Evolutionary conservation across 2,113 vertebrate species (phyloP).

Genomic region (Pelvicachromis taeniatus): DNA sequence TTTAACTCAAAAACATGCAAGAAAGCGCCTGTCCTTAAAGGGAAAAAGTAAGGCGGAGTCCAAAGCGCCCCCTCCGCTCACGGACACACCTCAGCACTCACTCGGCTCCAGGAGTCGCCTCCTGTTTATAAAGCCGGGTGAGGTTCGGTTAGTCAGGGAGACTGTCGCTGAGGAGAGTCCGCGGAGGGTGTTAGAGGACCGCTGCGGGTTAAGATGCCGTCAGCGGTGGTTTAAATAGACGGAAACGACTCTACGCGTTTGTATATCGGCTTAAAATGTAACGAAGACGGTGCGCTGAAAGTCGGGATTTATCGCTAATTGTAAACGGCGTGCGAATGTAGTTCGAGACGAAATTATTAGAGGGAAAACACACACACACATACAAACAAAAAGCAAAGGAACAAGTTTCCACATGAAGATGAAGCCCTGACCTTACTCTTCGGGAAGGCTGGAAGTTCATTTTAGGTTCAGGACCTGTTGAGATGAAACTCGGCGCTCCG

Average conservation of each 20-base stretch:
- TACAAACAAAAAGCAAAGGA: not conserved
- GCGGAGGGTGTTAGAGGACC: not conserved
- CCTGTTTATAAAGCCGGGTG: not conserved
- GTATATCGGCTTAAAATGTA: not conserved
- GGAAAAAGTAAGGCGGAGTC: not conserved
- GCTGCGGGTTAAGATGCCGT: not conserved
- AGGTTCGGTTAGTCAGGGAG: not conserved
- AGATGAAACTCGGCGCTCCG: conserved; percentile 43
- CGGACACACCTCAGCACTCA: not conserved
- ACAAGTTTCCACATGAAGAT: not conserved
- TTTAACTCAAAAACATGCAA: not conserved
- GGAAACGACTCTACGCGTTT: not conserved
- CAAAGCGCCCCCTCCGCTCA: not conserved
- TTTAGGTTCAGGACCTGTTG: not conserved
- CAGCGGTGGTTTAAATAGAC: not conserved
- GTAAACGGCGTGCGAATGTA: conserved; percentile 13
- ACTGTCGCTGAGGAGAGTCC: not conserved
- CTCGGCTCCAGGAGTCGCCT: not conserved
- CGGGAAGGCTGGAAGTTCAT: not conserved
- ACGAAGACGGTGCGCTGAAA: not conserved
- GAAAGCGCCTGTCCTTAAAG: not conserved
- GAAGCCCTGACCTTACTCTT: not conserved
- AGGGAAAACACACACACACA: accelerated
- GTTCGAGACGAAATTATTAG: not conserved
- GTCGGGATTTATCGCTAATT: not conserved